Evolutionary conservation across 2,113 vertebrate species (phyloP), one percentile per base, ranked within the genome.

Genomic region (Carassius auratus): DNA sequence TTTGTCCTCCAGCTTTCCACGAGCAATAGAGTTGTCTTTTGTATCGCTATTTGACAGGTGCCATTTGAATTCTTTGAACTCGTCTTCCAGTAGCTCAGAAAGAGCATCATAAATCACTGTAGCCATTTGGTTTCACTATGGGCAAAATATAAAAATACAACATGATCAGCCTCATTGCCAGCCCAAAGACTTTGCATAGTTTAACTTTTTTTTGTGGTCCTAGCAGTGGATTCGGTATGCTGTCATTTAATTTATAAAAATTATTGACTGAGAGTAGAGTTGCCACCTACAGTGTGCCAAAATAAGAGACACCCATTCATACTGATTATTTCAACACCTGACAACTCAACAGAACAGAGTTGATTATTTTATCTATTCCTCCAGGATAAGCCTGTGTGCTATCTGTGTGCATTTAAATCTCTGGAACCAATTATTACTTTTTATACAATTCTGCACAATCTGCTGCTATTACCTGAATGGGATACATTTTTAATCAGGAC

Each of bases 11-110:
- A 88, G 79, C 30, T 57, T 86, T 21, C 33, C 33, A 66, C 64
- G 26, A 30, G 87, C 0, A 61, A 88, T 38, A 0, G 57, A 59
- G 7, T n/a, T 59, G 19, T 3, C 19, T n/a, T n/a, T 2, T 59
- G 57, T n/a, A 0, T 19, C 21, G 5, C 3, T 15, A 0, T 50
- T n/a, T 3, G 3, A 55, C 66, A 87, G 62, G 1, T 3, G 17
- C 74, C 61, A 57, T 57, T 84, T 89, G 69, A 89, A 89, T 5
- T 15, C 38, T 12, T 76, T 26, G 1, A 87, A 69, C 1, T 83
- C 85, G 0, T 19, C 10, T 5, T 61, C 8, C 9, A 33, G 2
- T 0, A 89, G 85, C 0, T 84, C 73, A 2, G 71, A 5, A 38
- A 86, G 73, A 13, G 3, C 3, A 0, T 71, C 3, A 21, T 59